Evolutionary conservation across 2,888 invertebrate genomes (phyloP), one percentile per base, ranked within the genome.

Genomic region (Cephalotes varians): DNA sequence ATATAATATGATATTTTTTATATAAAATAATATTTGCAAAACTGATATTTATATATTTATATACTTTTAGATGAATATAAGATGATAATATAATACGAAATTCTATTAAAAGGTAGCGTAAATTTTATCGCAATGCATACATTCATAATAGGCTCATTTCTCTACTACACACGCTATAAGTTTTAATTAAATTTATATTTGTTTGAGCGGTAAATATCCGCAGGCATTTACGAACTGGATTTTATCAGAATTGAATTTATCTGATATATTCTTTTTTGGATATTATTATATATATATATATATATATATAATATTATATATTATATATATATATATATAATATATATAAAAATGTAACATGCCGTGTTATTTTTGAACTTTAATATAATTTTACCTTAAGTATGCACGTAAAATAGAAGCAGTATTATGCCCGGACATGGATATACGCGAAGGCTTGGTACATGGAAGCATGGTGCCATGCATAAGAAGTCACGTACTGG

Each of bases 401-500:
- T 40, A 28, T 4, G 5, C 28, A 65, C 18, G 10, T 69, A 71
- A 37, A 44, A 60, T 58, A 44, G 6, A 31, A 56, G 21, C 44
- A 7, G 28, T 31, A 56, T 7, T 67, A 40, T 28, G 21, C 31
- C 6, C 6, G 3, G n/a, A 51, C 69, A 69, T 34, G 15, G 31
- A 77, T 67, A 44, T 44, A 69, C 12, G 31, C 21, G 44, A 56
- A 77, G 31, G n/a, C 54, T 69, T 56, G 40, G 54, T 44, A 69
- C 69, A 44, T 69, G 69, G 40, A 67, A 44, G 54, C 21, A 15
- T n/a, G 21, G 54, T 44, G 31, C 44, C 44, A 56, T 37, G 54
- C 31, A 21, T 76, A 76, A 76, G 54, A 54, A 79, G 69, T 79
- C 77, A 79, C 77, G 77, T 79, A 69, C 62, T 31, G 44, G 56